These are phyloP conservation scores for Tinamus guttatus DNA, from an alignment of 2,113 vertebrate species.

Conservation along the genomic window DNA sequence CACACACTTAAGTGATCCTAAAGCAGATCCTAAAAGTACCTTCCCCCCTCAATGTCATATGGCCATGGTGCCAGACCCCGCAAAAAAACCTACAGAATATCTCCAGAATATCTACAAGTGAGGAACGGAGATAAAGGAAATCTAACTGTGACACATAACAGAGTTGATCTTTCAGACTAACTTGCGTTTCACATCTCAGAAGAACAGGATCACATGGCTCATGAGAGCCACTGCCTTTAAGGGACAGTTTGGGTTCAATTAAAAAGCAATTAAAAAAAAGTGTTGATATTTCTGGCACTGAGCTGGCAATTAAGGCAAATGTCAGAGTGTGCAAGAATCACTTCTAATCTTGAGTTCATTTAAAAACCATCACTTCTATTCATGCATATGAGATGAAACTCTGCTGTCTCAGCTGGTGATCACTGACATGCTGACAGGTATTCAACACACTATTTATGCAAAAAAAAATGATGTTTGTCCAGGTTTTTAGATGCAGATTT, in stretches of 20 bases:
- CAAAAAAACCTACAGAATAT: too few relatives aligned
- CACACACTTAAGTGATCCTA: too few relatives aligned
- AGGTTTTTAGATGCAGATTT: not conserved
- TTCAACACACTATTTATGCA: not conserved
- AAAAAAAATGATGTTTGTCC: not conserved
- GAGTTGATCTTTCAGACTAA: too few relatives aligned
- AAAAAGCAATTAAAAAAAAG: not conserved
- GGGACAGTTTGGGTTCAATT: not conserved
- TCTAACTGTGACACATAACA: too few relatives aligned
- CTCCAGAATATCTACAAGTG: too few relatives aligned
- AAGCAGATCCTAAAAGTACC: too few relatives aligned
- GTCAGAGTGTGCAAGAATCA: not conserved
- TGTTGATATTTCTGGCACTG: not conserved
- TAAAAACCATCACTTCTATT: not conserved
- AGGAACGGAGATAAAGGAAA: too few relatives aligned
- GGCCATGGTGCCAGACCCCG: too few relatives aligned
- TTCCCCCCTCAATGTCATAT: too few relatives aligned
- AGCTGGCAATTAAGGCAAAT: not conserved
- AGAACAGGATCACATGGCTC: not conserved
- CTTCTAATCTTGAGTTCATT: not conserved
- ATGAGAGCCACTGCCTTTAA: not conserved
- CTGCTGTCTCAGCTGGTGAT: not conserved
- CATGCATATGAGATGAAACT: not conserved
- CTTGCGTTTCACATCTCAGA: not conserved
- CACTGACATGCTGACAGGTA: not conserved